These are phyloP conservation scores for Morelia viridis DNA, from an alignment of 2,797 vertebrate genomes.

Conservation along the genomic window DNA sequence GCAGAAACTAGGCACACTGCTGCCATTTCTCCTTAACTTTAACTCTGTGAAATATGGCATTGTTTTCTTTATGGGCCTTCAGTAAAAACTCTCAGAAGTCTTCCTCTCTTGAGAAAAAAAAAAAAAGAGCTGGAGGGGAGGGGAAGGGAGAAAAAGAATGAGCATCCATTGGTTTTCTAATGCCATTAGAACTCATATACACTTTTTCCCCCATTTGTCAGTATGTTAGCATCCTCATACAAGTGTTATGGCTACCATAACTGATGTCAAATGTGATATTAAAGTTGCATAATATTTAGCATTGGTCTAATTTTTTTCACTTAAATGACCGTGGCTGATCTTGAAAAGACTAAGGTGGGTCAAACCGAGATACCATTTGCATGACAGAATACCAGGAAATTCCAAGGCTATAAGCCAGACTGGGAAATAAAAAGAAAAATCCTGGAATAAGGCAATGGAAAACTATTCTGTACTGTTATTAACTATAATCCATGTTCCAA, in stretches of 20 bases:
- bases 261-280: not conserved
- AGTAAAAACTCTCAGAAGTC: not conserved
- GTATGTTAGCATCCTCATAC: not conserved
- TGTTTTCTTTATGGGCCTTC: not conserved
- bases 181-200: not conserved
- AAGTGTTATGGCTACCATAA: not conserved
- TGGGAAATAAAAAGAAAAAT: not conserved
- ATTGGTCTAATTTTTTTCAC: not conserved
- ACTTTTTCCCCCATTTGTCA: not conserved
- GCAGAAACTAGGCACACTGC: not conserved
- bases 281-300: not conserved
- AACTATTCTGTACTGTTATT: not conserved
- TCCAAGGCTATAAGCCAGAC: not conserved
- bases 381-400: not conserved
- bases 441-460: not conserved
- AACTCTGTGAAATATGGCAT: not conserved
- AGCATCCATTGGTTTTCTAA: not conserved
- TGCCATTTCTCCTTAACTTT: not conserved
- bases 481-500: not conserved
- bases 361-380: not conserved
- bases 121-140: not conserved
- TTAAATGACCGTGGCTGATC: not conserved
- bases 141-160: not conserved
- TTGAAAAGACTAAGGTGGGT: not conserved
- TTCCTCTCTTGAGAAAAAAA: not conserved